Evolutionary conservation across 2,888 invertebrate genomes (phyloP).

Genomic region (Physocephala rufipes): DNA sequence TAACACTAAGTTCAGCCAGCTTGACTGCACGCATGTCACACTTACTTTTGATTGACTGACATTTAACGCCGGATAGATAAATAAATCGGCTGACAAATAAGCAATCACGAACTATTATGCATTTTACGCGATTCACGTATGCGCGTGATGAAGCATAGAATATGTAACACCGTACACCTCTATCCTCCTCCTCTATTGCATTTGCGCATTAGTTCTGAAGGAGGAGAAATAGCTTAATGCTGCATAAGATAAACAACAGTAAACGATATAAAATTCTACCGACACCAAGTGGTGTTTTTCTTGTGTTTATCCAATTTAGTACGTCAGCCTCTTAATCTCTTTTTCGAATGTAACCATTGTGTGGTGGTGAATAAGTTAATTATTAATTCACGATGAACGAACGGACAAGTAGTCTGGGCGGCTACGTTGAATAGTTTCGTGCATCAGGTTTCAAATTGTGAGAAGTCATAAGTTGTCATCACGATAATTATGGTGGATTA

Average conservation of each 20-base stretch:
- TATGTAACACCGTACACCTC: background rate
- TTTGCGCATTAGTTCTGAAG: background rate
- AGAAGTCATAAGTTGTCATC: background rate
- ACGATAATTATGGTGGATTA: background rate
- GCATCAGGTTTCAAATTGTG: background rate
- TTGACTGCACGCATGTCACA: background rate
- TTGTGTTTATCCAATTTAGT: background rate
- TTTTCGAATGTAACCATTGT: background rate
- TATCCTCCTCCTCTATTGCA: background rate
- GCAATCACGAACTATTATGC: too few species aligned
- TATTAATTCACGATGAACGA: constrained; percentile 7
- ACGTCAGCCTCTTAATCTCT: background rate
- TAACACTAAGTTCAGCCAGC: background rate
- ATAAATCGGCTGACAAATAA: background rate
- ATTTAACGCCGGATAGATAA: background rate
- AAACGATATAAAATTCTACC: too few species aligned
- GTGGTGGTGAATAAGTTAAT: constrained; percentile 16
- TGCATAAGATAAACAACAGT: background rate
- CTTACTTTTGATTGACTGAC: too few species aligned
- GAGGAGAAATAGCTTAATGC: too few species aligned
- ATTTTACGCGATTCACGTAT: background rate
- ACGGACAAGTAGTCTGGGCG: background rate
- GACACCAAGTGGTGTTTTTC: background rate
- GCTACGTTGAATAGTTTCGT: background rate
- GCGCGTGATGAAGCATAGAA: background rate